phyloP scores from a whole-genome alignment of 1,140 invertebrate genomes.

The Popillia japonica region DNA sequence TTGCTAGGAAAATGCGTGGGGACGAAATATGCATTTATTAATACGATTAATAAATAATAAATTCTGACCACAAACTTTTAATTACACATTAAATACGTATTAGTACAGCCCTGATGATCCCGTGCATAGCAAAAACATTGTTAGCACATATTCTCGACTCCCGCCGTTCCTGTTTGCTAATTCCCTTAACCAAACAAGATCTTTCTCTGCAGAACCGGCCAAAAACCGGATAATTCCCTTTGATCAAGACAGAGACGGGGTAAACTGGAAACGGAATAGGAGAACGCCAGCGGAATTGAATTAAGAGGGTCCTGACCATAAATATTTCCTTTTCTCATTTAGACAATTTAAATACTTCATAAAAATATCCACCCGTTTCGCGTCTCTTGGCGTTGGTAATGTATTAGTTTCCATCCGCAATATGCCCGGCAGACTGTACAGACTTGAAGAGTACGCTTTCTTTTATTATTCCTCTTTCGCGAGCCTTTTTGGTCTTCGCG shows the following conservation, averaged over 20 bases:
- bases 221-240: neutral
- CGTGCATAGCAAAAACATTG: neutral
- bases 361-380: constrained; percentile 5
- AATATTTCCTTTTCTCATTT: constrained; percentile 35
- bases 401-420: neutral
- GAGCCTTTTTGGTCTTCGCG: too few relatives aligned
- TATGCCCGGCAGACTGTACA: too few relatives aligned
- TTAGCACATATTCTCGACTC: neutral
- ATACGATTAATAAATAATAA: too few relatives aligned
- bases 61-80: too few relatives aligned
- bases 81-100: neutral
- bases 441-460: too few relatives aligned
- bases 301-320: neutral
- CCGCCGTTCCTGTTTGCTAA: constrained; percentile 47
- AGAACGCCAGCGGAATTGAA: constrained; percentile 19
- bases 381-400: constrained; percentile 8
- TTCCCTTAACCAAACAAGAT: constrained; percentile 52
- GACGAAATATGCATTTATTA: neutral
- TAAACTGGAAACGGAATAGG: neutral
- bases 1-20: too few relatives aligned
- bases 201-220: neutral
- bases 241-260: neutral
- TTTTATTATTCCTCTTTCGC: too few relatives aligned
- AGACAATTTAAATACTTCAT: constrained; percentile 34
- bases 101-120: neutral